A percentile compares a stretch with the other conserved stretches of the same genome.
These are phyloP conservation scores for Solenodon paradoxus DNA, from an alignment of 2,113 vertebrate species.

Conservation along the genomic window DNA sequence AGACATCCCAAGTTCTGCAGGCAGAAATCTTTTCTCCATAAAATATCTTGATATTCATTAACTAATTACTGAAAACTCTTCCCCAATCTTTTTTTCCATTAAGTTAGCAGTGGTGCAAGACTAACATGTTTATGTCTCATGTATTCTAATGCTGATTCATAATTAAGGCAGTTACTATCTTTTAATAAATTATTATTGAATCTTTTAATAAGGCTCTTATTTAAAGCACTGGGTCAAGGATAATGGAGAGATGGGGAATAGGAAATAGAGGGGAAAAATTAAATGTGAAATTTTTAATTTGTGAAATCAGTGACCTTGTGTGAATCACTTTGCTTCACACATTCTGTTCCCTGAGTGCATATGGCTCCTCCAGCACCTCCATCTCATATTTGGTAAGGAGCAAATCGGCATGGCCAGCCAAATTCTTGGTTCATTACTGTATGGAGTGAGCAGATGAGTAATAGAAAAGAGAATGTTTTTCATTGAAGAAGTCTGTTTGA, in stretches of 20 bases:
- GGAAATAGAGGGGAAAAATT: neutral
- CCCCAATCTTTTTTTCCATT: neutral
- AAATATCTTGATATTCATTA: neutral
- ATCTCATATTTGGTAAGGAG: neutral
- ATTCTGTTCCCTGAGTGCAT: rapidly evolving
- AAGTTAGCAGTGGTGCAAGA: neutral
- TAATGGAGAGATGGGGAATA: neutral
- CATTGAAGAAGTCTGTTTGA: neutral
- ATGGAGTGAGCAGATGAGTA: neutral
- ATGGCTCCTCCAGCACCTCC: neutral
- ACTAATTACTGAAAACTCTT: neutral
- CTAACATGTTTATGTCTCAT: neutral
- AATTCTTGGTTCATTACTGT: neutral
- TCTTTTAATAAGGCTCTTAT: too few species aligned
- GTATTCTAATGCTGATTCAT: neutral
- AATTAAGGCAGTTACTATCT: neutral
- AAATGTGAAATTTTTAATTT: neutral
- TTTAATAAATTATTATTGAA: too few species aligned
- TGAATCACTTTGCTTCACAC: neutral
- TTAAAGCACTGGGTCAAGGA: too few species aligned
- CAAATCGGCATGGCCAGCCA: neutral
- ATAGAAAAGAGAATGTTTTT: neutral
- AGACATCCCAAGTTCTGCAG: neutral
- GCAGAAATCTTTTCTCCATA: neutral
- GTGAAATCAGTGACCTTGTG: neutral